A percentile compares a stretch with the other conserved stretches of the same genome.
These are phyloP conservation scores for Ectemnius cavifrons DNA, from an alignment of 2,888 invertebrate species.

Conservation along the genomic window DNA sequence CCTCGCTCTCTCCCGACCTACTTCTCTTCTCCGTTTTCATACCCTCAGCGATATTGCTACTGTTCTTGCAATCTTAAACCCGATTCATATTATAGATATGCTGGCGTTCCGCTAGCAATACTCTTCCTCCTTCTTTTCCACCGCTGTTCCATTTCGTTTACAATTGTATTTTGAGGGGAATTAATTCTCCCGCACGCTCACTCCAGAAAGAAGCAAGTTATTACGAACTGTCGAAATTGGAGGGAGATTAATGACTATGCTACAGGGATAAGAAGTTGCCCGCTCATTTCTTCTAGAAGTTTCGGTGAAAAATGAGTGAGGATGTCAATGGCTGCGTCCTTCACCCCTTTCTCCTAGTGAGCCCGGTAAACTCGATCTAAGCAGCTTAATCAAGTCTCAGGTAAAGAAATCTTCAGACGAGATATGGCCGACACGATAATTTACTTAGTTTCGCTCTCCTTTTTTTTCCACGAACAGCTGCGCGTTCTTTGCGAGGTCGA, in stretches of 20 bases:
- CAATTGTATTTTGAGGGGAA: no score
- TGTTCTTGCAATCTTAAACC: background rate
- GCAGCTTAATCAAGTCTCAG: slow-evolving; percentile 14
- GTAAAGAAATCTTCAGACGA: slow-evolving; percentile 1
- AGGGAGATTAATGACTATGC: background rate
- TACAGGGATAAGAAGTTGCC: background rate
- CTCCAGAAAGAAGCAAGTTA: no score
- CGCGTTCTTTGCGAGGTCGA: background rate
- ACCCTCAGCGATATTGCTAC: background rate
- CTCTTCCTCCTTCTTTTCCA: no score
- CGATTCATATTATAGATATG: no score
- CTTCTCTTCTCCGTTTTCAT: background rate
- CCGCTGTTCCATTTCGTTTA: no score
- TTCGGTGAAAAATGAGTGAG: background rate
- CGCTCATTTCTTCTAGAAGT: background rate
- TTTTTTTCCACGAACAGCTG: background rate
- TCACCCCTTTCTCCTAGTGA: background rate
- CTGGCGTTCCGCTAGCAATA: no score
- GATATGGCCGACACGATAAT: background rate
- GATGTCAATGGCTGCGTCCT: background rate
- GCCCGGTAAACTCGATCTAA: slow-evolving; percentile 19
- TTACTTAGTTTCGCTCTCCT: background rate
- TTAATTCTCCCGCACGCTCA: no score
- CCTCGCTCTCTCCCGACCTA: background rate
- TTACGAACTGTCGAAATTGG: slow-evolving; percentile 3